Base-by-base conservation (phyloP, 2,113 vertebrate genomes). In the Cryptoleucopteryx plumbea region DNA sequence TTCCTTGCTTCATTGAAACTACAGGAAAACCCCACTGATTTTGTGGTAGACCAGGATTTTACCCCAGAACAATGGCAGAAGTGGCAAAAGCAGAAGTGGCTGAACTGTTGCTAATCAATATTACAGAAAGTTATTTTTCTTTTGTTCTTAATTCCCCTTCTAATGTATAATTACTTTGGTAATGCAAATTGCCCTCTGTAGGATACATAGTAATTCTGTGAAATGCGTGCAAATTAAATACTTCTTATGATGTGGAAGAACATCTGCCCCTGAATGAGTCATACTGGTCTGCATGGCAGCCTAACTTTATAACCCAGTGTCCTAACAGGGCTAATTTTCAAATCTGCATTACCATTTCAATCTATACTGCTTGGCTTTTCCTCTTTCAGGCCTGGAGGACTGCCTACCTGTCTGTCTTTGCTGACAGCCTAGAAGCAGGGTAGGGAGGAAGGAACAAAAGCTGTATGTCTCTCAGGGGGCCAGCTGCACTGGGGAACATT, bases 251-350 rank as follows among this genome's bases (percentile, higher is more conserved):
- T 52, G 67, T 89, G 81, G 93, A 89, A 84, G 84, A 93, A 86
- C 90, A 72, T 86, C 90, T 93, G 88, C 78, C 26, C 72, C 73
- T 86, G 43, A 62, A 16, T 88, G 94, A 95, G 67, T 96, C 94
- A 93, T 52, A 32, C 45, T 52, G 81, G 45, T 56, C 87, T 55
- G 36, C 50, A 56, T 3, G 29, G 58, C 81, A 77, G 68, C 47
- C 31, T 62, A 23, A 56, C 52, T 67, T 66, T 13, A 25, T 67
- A 77, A 72, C 48, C 22, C 5, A 0, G 25, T 13, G 48, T 61
- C 88, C 77, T 56, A 75, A 65, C 12, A 36, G 53, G 47, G 58
- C 31, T 53, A 18, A 40, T 50, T 80, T 72, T 72, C 50, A 89
- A 34, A 53, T n/a, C 81, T 36, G 31, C 8, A 5, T 53, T 34